These are phyloP conservation scores for Rhamnusium bicolor DNA, from an alignment of 2,888 invertebrate species.

Conservation along the genomic window DNA sequence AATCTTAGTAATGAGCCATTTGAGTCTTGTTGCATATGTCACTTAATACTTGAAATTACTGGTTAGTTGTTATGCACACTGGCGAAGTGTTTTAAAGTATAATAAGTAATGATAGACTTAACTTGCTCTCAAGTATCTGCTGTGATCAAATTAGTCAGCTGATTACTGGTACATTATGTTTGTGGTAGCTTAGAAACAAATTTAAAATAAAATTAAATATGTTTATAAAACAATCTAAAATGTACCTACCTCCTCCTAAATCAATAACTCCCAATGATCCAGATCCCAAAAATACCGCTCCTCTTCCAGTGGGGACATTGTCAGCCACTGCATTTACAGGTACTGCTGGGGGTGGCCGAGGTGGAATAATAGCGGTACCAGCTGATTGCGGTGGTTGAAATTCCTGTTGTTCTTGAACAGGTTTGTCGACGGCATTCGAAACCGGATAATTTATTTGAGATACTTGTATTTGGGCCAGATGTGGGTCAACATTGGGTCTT, in stretches of 20 bases:
- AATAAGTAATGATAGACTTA: no score
- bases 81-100: no score
- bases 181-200: no score
- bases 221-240: not conserved
- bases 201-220: no score
- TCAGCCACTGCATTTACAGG: slow-evolving; percentile 62
- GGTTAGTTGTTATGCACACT: no score
- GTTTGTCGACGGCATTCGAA: slow-evolving; percentile 61
- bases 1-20: no score
- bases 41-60: no score
- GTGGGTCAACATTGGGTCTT: not conserved
- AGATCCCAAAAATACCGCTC: slow-evolving; percentile 65
- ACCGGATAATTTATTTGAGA: slow-evolving; percentile 22
- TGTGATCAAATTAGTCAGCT: no score
- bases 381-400: slow-evolving; percentile 57
- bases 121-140: no score
- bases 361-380: slow-evolving; percentile 61
- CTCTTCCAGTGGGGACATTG: slow-evolving; percentile 58
- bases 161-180: no score
- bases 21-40: no score
- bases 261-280: slow-evolving; percentile 66
- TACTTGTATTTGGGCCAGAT: slow-evolving; percentile 8
- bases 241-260: slow-evolving; percentile 62
- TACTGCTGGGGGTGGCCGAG: slow-evolving; percentile 60
- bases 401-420: slow-evolving; percentile 61